These are phyloP conservation scores for Pycnonotus jocosus DNA, from an alignment of 2,113 vertebrate species.

Conservation along the genomic window DNA sequence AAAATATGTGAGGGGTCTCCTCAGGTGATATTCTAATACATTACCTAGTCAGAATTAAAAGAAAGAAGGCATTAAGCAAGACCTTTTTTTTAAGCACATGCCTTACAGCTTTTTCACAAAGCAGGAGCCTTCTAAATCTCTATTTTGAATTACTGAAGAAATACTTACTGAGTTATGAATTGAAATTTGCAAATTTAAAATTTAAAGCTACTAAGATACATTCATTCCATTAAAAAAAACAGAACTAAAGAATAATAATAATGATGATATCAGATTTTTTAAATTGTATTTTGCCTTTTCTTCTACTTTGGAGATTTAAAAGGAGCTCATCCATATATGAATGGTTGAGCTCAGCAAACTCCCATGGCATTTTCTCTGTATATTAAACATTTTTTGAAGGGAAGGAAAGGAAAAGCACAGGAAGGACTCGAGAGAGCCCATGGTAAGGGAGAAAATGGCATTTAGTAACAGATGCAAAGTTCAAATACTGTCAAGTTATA, in stretches of 20 bases:
- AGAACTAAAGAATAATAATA: background rate
- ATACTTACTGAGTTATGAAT: accelerated
- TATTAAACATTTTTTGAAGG: background rate
- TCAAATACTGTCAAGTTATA: background rate
- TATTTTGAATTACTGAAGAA: background rate
- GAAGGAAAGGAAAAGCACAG: background rate
- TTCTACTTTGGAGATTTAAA: background rate
- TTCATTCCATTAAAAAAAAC: background rate
- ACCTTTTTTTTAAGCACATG: background rate
- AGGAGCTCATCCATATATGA: background rate
- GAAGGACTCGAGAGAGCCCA: background rate
- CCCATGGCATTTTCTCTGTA: background rate
- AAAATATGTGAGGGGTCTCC: background rate
- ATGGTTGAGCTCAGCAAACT: background rate
- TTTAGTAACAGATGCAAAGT: background rate
- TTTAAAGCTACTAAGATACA: background rate
- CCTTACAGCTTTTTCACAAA: background rate
- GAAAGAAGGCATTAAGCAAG: background rate
- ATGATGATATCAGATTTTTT: background rate
- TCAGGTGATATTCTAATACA: background rate
- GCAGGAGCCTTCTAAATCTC: background rate
- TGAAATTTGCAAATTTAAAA: background rate
- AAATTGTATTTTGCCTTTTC: background rate
- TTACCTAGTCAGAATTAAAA: background rate
- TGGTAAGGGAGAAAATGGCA: background rate